Percentiles rank a stretch among this genome's conserved stretches.
phyloP scores from a whole-genome alignment of 2,888 invertebrate genomes.

The Balanococcus diminutus region DNA sequence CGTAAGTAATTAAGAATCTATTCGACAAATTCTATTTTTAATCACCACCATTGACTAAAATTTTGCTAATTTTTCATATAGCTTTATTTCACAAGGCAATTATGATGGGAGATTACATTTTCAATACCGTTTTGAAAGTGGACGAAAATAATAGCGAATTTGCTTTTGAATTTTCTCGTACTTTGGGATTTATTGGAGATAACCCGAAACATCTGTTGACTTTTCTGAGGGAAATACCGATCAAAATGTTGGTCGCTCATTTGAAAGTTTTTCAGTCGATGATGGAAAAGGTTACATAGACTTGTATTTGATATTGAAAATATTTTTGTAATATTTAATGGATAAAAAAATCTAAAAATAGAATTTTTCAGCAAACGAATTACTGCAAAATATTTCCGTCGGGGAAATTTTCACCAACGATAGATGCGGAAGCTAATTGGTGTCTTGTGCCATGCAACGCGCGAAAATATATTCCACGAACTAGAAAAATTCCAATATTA shows the following conservation, averaged over 20 bases:
- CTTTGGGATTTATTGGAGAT: not conserved
- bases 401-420: not conserved
- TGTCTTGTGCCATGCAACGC: not conserved
- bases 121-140: not conserved
- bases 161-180: not conserved
- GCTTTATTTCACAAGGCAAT: constrained; percentile 37
- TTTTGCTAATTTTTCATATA: not conserved
- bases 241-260: not conserved
- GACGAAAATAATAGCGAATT: not conserved
- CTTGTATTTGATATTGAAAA: too few species aligned
- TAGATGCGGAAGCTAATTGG: not conserved
- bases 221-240: not conserved
- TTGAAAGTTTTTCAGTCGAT: not conserved
- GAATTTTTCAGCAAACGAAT: not conserved
- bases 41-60: not conserved
- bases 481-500: not conserved
- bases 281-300: not conserved
- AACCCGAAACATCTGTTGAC: not conserved
- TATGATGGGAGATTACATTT: constrained; percentile 26
- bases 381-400: not conserved
- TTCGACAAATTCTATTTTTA: too few species aligned
- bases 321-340: not conserved
- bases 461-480: not conserved
- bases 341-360: not conserved
- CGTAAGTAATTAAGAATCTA: too few species aligned